phyloP scores from a whole-genome alignment of 2,113 vertebrate species.

The Hippocampus abdominalis region DNA sequence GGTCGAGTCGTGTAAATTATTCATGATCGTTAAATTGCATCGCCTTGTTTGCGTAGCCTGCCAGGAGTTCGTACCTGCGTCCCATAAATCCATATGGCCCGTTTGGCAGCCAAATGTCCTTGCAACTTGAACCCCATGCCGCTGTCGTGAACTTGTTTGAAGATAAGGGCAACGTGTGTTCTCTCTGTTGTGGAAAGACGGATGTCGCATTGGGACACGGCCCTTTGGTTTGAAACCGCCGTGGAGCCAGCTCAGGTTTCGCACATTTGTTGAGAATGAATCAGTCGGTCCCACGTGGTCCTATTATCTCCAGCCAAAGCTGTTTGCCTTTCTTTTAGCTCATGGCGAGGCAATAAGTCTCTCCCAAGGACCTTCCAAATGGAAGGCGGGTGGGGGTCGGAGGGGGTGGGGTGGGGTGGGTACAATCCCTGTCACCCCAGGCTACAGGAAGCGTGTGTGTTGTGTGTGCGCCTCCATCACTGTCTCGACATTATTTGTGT shows the following conservation, averaged over 20 bases:
- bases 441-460: slow-evolving; percentile 11
- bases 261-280: slow-evolving; percentile 29
- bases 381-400: slow-evolving; percentile 2
- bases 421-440: slow-evolving; percentile 46
- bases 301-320: slow-evolving; percentile 55
- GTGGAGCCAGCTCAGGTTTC: slow-evolving; percentile 60
- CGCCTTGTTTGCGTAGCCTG: slow-evolving; percentile 13
- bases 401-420: slow-evolving; percentile 10
- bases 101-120: not conserved
- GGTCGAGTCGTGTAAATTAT: slow-evolving; percentile 67
- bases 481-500: slow-evolving; percentile 18
- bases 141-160: not conserved
- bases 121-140: not conserved
- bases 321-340: slow-evolving; percentile 24
- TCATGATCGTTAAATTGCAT: slow-evolving; percentile 52
- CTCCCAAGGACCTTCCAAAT: slow-evolving; percentile 45
- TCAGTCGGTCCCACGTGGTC: slow-evolving; percentile 59
- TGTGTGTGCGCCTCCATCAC: slow-evolving; percentile 17
- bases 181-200: not conserved
- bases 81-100: not conserved
- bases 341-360: slow-evolving; percentile 50
- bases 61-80: not conserved
- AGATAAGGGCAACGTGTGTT: slow-evolving; percentile 10
- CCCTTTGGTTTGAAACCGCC: slow-evolving; percentile 29
- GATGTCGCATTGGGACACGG: slow-evolving; percentile 7